Conservation (phyloP, 2,113 vertebrate genomes). For the Amblyornis subalaris region DNA sequence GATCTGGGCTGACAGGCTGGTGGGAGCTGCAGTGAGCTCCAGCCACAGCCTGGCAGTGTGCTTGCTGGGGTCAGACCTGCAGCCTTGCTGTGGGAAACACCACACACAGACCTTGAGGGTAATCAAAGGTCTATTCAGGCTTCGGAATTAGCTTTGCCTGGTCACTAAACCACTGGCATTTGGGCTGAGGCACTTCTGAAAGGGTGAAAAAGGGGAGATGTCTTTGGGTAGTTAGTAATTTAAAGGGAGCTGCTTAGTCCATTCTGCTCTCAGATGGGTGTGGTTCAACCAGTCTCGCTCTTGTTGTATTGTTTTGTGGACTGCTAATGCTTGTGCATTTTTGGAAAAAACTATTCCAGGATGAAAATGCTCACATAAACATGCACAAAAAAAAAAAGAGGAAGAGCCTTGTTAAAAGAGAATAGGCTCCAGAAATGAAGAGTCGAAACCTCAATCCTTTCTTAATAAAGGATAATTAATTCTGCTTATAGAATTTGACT, state of each 20-base stretch:
- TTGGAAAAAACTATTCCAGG: neutral
- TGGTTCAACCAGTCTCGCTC: neutral
- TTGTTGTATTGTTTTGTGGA: neutral
- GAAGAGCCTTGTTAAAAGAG: neutral
- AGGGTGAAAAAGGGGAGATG: neutral
- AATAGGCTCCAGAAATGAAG: neutral
- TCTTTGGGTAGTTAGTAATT: neutral
- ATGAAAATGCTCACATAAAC: neutral
- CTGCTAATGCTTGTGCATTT: neutral
- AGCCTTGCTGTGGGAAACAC: neutral
- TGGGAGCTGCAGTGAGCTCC: neutral
- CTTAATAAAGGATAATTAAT: constrained; percentile 24
- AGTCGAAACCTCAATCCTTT: neutral
- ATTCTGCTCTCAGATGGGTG: neutral
- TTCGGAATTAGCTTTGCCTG: neutral
- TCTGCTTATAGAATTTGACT: neutral
- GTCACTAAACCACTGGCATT: neutral
- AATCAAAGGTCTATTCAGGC: neutral
- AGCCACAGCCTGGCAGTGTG: fast-evolving
- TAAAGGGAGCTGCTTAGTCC: neutral
- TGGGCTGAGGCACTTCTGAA: neutral
- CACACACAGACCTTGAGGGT: neutral
- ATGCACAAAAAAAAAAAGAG: neutral
- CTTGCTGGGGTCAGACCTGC: neutral
- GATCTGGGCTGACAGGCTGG: too few species aligned